These are phyloP conservation scores for Epinephelus moara DNA, from an alignment of 2,113 vertebrate species.

Conservation along the genomic window DNA sequence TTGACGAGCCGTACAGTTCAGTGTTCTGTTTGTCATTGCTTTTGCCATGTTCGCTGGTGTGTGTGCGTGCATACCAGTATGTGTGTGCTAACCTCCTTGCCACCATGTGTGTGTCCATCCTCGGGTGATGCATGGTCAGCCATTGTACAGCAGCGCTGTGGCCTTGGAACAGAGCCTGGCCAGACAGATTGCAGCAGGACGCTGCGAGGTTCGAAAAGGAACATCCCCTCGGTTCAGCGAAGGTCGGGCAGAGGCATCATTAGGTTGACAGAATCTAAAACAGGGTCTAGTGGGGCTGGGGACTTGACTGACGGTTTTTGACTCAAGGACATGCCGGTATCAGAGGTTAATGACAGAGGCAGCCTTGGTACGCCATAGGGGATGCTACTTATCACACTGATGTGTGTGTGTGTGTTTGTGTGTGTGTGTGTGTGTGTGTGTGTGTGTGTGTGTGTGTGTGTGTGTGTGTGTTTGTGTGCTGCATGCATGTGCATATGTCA, in stretches of 20 bases:
- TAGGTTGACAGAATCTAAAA: constrained; percentile 76
- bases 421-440: not conserved
- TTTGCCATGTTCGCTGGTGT: constrained; percentile 1
- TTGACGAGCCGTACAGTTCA: constrained; percentile 39
- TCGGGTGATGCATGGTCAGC: constrained; percentile 60
- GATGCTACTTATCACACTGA: constrained; percentile 72
- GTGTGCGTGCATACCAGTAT: not conserved
- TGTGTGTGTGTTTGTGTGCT: constrained; percentile 15
- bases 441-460: too few relatives aligned
- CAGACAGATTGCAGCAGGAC: constrained; percentile 70
- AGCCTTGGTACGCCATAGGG: constrained; percentile 71
- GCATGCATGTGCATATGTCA: not conserved
- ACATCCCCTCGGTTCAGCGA: constrained; percentile 66
- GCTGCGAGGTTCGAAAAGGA: constrained; percentile 48
- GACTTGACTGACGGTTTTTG: constrained; percentile 74
- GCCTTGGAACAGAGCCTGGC: constrained; percentile 68
- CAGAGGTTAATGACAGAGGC: constrained; percentile 80
- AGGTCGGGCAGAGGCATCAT: constrained; percentile 74
- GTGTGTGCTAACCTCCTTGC: constrained; percentile 19
- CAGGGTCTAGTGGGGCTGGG: constrained; percentile 49
- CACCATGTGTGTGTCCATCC: constrained; percentile 38
- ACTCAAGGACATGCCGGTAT: constrained; percentile 76
- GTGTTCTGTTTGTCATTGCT: constrained; percentile 38
- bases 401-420: constrained; percentile 15
- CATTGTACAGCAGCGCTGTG: constrained; percentile 37